Evolutionary conservation across 1,140 invertebrate genomes (phyloP).

Genomic region (Drusus annulatus): DNA sequence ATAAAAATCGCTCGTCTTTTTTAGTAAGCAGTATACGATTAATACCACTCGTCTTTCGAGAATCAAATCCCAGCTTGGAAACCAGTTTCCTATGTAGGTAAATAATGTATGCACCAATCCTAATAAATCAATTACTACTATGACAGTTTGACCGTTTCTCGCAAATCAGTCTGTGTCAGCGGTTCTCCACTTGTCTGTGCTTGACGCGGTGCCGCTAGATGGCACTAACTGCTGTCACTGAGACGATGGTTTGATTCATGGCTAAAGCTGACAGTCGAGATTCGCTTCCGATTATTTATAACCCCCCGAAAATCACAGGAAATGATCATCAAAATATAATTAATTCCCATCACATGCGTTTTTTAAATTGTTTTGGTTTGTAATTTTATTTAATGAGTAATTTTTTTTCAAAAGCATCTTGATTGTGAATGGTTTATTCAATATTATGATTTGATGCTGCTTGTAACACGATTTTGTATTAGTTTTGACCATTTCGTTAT

Average conservation of each 20-base stretch:
- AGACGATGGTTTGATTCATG: conserved; percentile 45
- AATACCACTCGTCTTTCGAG: background rate
- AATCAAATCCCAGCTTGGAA: background rate
- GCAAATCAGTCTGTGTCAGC: conserved; percentile 33
- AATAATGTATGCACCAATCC: background rate
- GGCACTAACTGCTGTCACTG: conserved; percentile 31
- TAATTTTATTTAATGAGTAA: too few relatives aligned
- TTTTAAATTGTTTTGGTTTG: too few relatives aligned
- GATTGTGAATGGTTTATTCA: too few relatives aligned
- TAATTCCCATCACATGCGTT: too few relatives aligned
- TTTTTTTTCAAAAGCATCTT: too few relatives aligned
- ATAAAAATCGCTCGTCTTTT: background rate
- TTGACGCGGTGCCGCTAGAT: conserved; percentile 41
- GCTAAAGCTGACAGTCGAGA: conserved; percentile 25
- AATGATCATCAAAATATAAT: background rate
- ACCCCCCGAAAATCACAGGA: background rate
- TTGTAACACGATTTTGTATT: too few relatives aligned
- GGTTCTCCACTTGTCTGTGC: conserved; percentile 33
- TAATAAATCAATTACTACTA: conserved; percentile 27
- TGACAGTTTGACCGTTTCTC: conserved; percentile 19
- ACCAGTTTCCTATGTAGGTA: background rate
- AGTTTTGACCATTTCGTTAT: too few relatives aligned
- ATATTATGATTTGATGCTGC: too few relatives aligned
- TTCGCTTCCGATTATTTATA: conserved; percentile 12
- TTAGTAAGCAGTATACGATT: background rate